Conservation (phyloP, 2,113 vertebrate genomes). For the Romanogobio albipinnatus region DNA sequence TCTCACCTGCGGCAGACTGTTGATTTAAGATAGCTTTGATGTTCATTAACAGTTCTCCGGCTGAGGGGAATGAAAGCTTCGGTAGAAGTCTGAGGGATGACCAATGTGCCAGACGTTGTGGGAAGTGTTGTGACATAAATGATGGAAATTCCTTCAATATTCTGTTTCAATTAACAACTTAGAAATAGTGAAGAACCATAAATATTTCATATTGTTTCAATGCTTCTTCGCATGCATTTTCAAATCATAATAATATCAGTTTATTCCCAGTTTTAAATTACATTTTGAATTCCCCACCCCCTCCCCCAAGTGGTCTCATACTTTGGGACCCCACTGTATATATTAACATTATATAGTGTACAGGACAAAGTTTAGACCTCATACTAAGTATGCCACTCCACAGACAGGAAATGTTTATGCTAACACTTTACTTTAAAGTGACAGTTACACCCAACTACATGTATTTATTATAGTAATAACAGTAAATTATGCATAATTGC, state of each 20-base stretch:
- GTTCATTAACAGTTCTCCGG: conserved; percentile 79
- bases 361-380: neutral
- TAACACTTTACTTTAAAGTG: no score
- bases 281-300: neutral
- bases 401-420: neutral
- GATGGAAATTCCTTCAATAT: no score
- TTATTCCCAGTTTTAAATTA: neutral
- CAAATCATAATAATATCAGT: neutral
- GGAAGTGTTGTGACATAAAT: no score
- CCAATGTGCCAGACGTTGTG: conserved; percentile 2
- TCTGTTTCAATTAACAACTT: neutral
- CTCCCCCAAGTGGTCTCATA: neutral
- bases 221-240: neutral
- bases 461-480: no score
- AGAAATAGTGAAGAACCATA: neutral
- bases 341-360: neutral
- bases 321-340: neutral
- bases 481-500: no score
- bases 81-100: conserved; percentile 69
- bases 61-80: conserved; percentile 80
- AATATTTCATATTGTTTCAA: neutral
- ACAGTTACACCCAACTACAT: no score
- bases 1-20: conserved; percentile 71
- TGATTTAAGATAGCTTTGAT: conserved; percentile 81
- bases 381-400: neutral